Evolutionary conservation across 2,888 invertebrate species (phyloP).

Genomic region (Lycocerus yunnanus): DNA sequence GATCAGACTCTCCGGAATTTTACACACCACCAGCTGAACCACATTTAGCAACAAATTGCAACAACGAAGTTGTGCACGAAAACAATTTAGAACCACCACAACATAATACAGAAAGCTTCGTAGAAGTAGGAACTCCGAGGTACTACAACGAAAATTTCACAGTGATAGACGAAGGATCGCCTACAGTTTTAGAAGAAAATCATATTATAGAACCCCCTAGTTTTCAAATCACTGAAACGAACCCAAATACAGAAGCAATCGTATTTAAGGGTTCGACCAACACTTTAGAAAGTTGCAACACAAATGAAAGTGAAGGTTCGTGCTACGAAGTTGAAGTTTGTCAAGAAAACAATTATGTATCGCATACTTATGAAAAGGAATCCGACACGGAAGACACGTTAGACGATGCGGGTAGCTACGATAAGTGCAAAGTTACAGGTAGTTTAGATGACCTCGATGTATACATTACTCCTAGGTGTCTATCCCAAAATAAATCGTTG

Average conservation of each 20-base stretch:
- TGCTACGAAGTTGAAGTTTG: slow-evolving; percentile 4
- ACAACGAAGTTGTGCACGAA: slow-evolving; percentile 26
- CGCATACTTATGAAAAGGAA: not conserved
- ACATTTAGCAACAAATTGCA: slow-evolving; percentile 41
- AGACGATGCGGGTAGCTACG: not conserved
- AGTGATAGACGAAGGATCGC: slow-evolving; percentile 27
- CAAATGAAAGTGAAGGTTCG: slow-evolving; percentile 12
- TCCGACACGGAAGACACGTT: not conserved
- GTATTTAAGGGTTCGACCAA: slow-evolving; percentile 1
- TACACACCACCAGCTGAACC: slow-evolving; percentile 53
- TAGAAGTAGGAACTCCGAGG: slow-evolving; percentile 36
- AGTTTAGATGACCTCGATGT: slow-evolving; percentile 30
- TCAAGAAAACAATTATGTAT: not conserved
- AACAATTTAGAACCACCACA: slow-evolving; percentile 7
- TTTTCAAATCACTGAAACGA: not conserved
- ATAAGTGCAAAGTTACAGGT: slow-evolving; percentile 9
- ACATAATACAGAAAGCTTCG: slow-evolving; percentile 33
- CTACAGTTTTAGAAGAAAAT: slow-evolving; percentile 21
- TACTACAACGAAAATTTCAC: slow-evolving; percentile 33
- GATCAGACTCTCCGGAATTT: slow-evolving; percentile 55
- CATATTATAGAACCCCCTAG: slow-evolving; percentile 5
- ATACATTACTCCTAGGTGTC: slow-evolving; percentile 1
- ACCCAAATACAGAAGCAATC: not conserved
- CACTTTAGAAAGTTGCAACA: slow-evolving; percentile 14
- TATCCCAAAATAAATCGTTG: slow-evolving; percentile 27